phyloP scores from a whole-genome alignment of 2,888 invertebrate genomes.

The Drosophila rubida region DNA sequence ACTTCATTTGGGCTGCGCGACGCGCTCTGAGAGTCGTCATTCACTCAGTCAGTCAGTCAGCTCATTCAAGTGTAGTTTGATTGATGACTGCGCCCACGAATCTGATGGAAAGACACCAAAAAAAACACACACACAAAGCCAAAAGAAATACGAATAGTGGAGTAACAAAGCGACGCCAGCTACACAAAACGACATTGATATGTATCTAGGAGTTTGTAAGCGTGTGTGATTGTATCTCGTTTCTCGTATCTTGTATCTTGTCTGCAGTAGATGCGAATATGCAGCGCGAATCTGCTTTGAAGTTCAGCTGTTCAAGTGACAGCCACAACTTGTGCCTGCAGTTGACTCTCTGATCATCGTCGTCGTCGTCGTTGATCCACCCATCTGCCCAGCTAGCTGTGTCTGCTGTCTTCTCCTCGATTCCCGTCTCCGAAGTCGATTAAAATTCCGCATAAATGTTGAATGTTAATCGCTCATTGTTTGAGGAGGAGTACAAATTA shows the following conservation, averaged over 20 bases:
- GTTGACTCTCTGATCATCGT: conserved; percentile 20
- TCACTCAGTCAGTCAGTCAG: conserved; percentile 8
- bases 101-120: conserved; percentile 13
- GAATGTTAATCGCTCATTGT: conserved; percentile 80
- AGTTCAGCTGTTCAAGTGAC: conserved; percentile 61
- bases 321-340: conserved; percentile 23
- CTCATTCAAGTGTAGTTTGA: conserved; percentile 51
- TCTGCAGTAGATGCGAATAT: conserved; percentile 21
- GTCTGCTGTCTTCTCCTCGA: not conserved
- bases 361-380: conserved; percentile 43
- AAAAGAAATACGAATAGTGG: not conserved
- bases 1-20: conserved; percentile 58
- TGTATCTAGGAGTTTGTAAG: conserved; percentile 17
- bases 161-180: conserved; percentile 14
- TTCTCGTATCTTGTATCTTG: conserved; percentile 8
- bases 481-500: conserved; percentile 71
- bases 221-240: conserved; percentile 24
- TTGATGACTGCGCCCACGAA: conserved; percentile 73
- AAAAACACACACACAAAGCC: too few species aligned
- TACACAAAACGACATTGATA: conserved; percentile 59
- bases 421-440: conserved; percentile 67
- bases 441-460: conserved; percentile 70
- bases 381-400: conserved; percentile 40
- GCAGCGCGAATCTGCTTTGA: conserved; percentile 34
- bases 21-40: conserved; percentile 4